Conservation (phyloP, 2,888 invertebrate genomes). For the Poecilobothrus nobilitatus region DNA sequence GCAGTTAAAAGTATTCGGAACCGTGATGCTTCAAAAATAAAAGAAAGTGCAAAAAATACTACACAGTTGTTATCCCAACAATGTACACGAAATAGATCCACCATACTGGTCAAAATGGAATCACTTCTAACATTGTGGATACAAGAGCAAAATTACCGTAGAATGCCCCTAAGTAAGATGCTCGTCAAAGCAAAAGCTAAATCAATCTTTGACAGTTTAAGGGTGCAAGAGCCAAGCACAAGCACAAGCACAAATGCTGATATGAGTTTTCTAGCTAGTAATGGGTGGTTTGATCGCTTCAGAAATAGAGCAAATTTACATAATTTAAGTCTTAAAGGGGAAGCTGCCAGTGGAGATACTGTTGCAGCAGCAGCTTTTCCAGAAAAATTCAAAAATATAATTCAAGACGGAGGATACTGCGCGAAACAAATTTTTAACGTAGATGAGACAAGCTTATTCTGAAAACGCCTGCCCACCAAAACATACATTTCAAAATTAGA, state of each 20-base stretch:
- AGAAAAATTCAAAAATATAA: neutral
- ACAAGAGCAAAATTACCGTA: conserved; percentile 7
- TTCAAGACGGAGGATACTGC: neutral
- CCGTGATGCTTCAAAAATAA: conserved; percentile 1
- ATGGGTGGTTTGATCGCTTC: conserved; percentile 11
- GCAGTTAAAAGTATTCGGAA: conserved; percentile 14
- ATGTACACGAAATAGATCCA: conserved; percentile 10
- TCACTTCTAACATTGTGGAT: conserved; percentile 10
- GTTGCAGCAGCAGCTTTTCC: neutral
- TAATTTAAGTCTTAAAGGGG: conserved; percentile 6
- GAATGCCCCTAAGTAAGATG: neutral
- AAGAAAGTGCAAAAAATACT: neutral
- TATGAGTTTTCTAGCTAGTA: neutral
- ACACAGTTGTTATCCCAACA: conserved; percentile 10
- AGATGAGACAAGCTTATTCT: conserved; percentile 11
- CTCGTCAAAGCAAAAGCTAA: conserved; percentile 10
- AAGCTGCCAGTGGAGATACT: conserved; percentile 4
- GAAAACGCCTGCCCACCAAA: conserved; percentile 11
- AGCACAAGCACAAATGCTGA: neutral
- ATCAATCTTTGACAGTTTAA: conserved; percentile 11
- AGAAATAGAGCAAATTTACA: conserved; percentile 7
- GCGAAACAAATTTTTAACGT: conserved; percentile 10
- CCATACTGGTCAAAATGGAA: conserved; percentile 10
- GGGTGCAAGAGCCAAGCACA: neutral
- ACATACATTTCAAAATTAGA: conserved; percentile 12